Evolutionary conservation across 2,797 vertebrate genomes (phyloP), one percentile per base, ranked within the genome.

Genomic region (Petrocephalus sullivani): DNA sequence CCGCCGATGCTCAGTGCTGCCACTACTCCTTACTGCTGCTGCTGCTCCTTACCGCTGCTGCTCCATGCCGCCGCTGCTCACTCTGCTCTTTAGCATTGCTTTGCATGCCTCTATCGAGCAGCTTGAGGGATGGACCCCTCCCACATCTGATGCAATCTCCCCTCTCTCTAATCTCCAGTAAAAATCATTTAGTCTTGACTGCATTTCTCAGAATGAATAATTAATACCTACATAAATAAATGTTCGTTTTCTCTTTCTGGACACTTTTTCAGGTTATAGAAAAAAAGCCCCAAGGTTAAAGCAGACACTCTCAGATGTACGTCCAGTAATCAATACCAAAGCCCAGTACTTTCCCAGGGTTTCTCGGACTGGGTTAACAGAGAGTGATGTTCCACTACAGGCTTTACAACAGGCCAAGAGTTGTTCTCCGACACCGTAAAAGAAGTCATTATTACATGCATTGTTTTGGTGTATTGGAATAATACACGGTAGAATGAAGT

Each of bases 211-310:
- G 71, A n/a, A 78, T 78, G 64, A 71, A 46, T 78, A 78, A 78
- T 78, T 78, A 78, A 46, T 78, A 78, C 16, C 14, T 46, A n/a
- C 14, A 46, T 3, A 12, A 84, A 84, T 84, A 84, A 28, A 28
- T 54, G 46, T 84, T 53, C 14, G 14, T 51, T 83, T 71, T 21
- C 53, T 61, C 23, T 56, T 46, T 19, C 9, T 53, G 88, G 28
- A 5, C n/a, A 71, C 46, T 16, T 57, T 87, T 91, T 23, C 87
- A 61, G 89, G 87, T 89, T 89, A 78, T 78, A 87, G 90, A 71
- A 71, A 90, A 28, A 88, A 83, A 67, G 33, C 89, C 92, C 56
- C 91, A 91, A 92, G 89, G 90, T 90, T 56, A 78, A 3, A 78
- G 57, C 16, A 33, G 54, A 41, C 16, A 58, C 41, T 19, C 83